These are phyloP conservation scores for Amphiprion ocellaris DNA, from an alignment of 2,113 vertebrate species.

Conservation along the genomic window DNA sequence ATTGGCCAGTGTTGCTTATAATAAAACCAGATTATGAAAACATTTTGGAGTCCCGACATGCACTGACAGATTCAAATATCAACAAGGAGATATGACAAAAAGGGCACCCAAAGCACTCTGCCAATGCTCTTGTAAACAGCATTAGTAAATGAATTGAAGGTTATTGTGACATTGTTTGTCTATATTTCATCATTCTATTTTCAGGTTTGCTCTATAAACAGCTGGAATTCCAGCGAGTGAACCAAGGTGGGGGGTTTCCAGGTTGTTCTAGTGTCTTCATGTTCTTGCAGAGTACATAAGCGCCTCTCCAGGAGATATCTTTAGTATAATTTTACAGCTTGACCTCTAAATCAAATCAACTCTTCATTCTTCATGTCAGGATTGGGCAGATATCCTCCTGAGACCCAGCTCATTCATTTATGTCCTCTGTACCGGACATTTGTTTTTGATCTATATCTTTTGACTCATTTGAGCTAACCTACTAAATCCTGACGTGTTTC, in stretches of 20 bases:
- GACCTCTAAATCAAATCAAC: background rate
- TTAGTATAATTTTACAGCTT: background rate
- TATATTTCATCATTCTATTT: conserved; percentile 74
- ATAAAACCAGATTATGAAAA: conserved; percentile 87
- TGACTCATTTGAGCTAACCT: too few relatives aligned
- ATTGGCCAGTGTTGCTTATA: conserved; percentile 82
- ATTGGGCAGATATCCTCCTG: background rate
- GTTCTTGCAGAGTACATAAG: conserved; percentile 1
- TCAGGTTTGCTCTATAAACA: conserved; percentile 69
- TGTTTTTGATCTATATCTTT: too few relatives aligned
- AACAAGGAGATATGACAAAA: conserved; percentile 84
- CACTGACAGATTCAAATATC: conserved; percentile 82
- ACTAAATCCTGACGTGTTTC: too few relatives aligned
- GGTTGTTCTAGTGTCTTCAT: conserved; percentile 26
- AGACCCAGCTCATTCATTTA: too few relatives aligned
- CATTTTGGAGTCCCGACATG: conserved; percentile 78
- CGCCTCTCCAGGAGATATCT: background rate
- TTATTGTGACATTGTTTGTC: conserved; percentile 69
- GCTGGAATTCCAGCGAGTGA: conserved; percentile 41
- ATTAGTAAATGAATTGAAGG: conserved; percentile 59
- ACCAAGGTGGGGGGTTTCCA: conserved; percentile 51
- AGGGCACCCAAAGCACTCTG: conserved; percentile 69
- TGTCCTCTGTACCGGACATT: too few relatives aligned
- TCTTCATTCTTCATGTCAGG: background rate
- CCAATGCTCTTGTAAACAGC: conserved; percentile 73